Evolutionary conservation across 2,888 invertebrate species (phyloP).

Genomic region (Ormyrus thymus): DNA sequence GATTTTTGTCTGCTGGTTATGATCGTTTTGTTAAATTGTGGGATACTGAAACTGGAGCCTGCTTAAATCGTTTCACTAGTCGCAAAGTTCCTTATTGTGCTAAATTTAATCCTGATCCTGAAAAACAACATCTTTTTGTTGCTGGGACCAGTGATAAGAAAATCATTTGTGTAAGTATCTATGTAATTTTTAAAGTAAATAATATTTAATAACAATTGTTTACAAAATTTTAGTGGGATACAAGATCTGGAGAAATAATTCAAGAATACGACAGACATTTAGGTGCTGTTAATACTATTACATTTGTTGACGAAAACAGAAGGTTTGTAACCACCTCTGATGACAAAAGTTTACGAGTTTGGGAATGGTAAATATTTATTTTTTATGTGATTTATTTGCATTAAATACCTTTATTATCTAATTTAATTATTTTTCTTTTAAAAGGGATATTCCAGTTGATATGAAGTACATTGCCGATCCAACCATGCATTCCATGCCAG

Average conservation of each 20-base stretch:
- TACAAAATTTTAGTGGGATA: constrained; percentile 89
- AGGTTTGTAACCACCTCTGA: constrained; percentile 99
- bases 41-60: constrained; percentile 98
- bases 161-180: constrained; percentile 93
- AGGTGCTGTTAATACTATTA: constrained; percentile 98
- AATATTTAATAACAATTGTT: constrained; percentile 6
- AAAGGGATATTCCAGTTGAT: constrained; percentile 93
- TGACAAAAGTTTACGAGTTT: constrained; percentile 98
- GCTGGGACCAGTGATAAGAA: constrained; percentile 99
- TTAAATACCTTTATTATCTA: constrained; percentile 9
- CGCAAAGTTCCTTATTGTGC: constrained; percentile 98
- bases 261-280: constrained; percentile 99
- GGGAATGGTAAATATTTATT: constrained; percentile 88
- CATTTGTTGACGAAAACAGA: constrained; percentile 98
- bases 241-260: constrained; percentile 93
- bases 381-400: neutral
- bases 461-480: constrained; percentile 99
- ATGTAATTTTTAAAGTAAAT: neutral
- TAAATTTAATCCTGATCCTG: constrained; percentile 97
- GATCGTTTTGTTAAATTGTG: constrained; percentile 98
- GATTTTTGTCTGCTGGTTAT: constrained; percentile 97
- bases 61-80: constrained; percentile 91
- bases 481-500: constrained; percentile 99
- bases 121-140: constrained; percentile 98
- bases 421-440: too few relatives aligned